Percentiles rank a stretch among this genome's conserved stretches.
phyloP scores from a whole-genome alignment of 2,797 vertebrate genomes.

The Sphenodon punctatus region DNA sequence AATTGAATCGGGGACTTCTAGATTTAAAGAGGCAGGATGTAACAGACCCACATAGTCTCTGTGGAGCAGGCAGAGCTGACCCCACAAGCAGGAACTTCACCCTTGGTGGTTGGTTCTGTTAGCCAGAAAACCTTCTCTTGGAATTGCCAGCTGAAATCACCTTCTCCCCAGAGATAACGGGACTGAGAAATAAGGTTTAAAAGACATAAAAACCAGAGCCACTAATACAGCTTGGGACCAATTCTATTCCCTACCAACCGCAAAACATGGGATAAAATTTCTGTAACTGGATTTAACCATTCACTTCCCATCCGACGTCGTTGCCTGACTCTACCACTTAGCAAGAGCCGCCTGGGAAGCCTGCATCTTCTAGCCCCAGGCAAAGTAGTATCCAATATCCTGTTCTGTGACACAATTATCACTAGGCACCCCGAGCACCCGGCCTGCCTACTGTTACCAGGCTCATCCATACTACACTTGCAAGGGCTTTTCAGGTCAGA shows the following conservation, averaged over 20 bases:
- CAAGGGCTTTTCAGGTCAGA: too few relatives aligned
- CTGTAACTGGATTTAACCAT: background rate
- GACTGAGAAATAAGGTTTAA: background rate
- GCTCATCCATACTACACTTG: too few relatives aligned
- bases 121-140: background rate
- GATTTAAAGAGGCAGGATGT: too few relatives aligned
- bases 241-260: background rate
- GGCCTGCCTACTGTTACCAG: background rate
- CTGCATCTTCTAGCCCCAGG: background rate
- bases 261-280: background rate
- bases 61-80: too few relatives aligned
- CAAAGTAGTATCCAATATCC: background rate
- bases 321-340: background rate
- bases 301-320: background rate
- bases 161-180: background rate
- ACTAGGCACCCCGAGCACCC: rapidly evolving
- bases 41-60: too few relatives aligned
- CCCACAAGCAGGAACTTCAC: background rate
- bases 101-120: rapidly evolving
- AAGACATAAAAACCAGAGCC: background rate
- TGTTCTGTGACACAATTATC: rapidly evolving
- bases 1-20: too few relatives aligned
- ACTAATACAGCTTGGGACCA: background rate
- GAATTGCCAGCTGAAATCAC: background rate
- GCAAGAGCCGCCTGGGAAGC: background rate